These are phyloP conservation scores for Labeo catla DNA, from an alignment of 2,113 vertebrate species.

Conservation along the genomic window DNA sequence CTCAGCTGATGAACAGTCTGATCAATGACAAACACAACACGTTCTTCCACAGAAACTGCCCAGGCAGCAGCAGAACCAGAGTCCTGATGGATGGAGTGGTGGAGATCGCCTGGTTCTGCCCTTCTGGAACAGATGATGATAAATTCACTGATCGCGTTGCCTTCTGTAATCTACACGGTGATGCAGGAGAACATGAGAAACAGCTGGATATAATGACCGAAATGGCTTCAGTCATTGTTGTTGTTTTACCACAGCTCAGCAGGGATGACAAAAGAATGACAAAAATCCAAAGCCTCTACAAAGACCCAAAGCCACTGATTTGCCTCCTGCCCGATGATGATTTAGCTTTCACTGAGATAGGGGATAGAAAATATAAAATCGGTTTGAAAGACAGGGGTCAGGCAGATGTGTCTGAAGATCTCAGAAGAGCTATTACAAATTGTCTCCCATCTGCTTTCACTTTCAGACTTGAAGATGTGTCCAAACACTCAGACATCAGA, in stretches of 20 bases:
- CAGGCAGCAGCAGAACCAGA: too few relatives aligned
- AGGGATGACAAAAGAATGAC: background rate
- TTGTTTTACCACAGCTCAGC: too few relatives aligned
- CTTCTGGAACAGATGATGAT: too few relatives aligned
- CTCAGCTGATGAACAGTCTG: slow-evolving; percentile 77
- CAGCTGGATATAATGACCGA: background rate
- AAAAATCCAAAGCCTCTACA: background rate
- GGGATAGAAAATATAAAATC: background rate
- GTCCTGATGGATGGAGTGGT: too few relatives aligned
- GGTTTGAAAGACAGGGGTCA: background rate
- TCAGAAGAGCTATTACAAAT: background rate
- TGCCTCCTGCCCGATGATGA: background rate
- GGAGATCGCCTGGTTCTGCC: too few relatives aligned
- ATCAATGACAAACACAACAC: slow-evolving; percentile 67
- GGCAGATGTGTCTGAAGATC: background rate
- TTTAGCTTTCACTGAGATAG: background rate
- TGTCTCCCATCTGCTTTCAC: background rate
- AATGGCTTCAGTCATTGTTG: background rate
- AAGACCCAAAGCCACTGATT: background rate
- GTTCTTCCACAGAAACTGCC: too few relatives aligned
- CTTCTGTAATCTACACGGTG: too few relatives aligned
- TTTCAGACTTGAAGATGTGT: background rate
- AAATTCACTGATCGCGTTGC: too few relatives aligned
- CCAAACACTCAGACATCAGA: too few relatives aligned
- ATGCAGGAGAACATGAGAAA: background rate